Evolutionary conservation across 2,113 vertebrate genomes (phyloP), one percentile per base, ranked within the genome.

Genomic region (Xenopus borealis): DNA sequence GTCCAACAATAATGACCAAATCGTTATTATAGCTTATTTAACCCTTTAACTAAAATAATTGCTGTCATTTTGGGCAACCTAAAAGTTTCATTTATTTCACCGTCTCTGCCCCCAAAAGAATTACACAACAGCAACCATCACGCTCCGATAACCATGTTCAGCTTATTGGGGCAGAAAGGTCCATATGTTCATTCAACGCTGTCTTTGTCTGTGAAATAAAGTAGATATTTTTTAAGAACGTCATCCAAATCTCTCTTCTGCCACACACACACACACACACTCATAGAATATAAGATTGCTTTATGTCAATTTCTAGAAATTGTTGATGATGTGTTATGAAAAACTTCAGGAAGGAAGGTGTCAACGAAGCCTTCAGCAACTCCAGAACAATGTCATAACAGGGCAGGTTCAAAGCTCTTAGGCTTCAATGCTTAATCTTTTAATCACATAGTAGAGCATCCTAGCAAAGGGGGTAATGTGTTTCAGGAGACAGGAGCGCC

Each of bases 151-250:
- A 62, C 44, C 23, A 20, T 23, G 58, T 75, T 18, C 66, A 53
- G 27, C 52, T 69, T 75, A 75, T 69, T 62, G 58, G 66, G 55
- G 66, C 72, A 69, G 72, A 69, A 69, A 75, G 65, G 72, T 69
- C 65, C 66, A 53, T 50, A 69, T 62, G 47, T 62, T 58, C 59
- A 57, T 66, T 62, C 58, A 62, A 17, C 27, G n/a, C 47, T 55
- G 73, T 69, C 45, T 75, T 40, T 33, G 12, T 75, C 23, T 44
- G 66, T 23, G 33, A 69, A 76, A 76, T 68, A 46, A 69, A 76
- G 66, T 59, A 40, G 27, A 33, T 63, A 62, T 76, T 63, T 67
- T 69, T 30, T 6, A 50, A 44, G 18, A 63, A 64, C 57, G 57
- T 52, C 66, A 69, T 69, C 66, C 69, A 40, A 19, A 67, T 44